Base-by-base conservation (phyloP, 2,113 vertebrate genomes). In the Piaya cayana region DNA sequence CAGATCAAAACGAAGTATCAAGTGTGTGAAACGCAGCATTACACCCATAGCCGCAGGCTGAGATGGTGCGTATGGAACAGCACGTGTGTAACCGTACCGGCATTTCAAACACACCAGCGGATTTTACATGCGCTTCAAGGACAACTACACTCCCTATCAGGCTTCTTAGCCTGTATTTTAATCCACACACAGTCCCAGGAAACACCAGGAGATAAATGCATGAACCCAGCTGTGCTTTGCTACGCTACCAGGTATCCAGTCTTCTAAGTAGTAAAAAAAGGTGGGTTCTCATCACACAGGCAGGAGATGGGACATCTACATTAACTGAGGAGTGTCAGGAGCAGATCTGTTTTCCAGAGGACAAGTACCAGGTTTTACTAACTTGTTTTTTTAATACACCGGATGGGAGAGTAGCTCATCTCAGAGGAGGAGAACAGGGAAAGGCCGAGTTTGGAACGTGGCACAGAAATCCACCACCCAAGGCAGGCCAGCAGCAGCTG, bases 31-130 rank as follows among this genome's bases (percentile, higher is more conserved):
- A 52, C 4, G 37, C n/a, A 49, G 56, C 49, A 36, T 16, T 13
- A 12, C 20, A 52, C 16, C 55, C 2, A 0, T 3, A 81, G 39
- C 50, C 2, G 0, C 30, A 42, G 70, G 50, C 37, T 27, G 45
- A 52, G 34, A 25, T 15, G 26, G 60, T 36, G 3, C 6, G 12
- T 62, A 8, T 30, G 4, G 27, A 43, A 79, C 53, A 79, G n/a
- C 8, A 12, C 2, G 47, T 50, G 26, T 12, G 42, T n/a, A 69
- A 52, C 20, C 1, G 0, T 20, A 39, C 29, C 37, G 34, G 62
- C 49, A 42, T 29, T 58, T 69, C 68, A 80, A 75, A 62, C 17
- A 34, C 47, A 72, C 59, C 0, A 0, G 29, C 16, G 62, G 34
- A 29, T 45, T 68, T 43, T 47, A 37, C 11, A 43, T 16, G 1